These are phyloP conservation scores for Varanus komodoensis DNA, from an alignment of 2,113 vertebrate genomes.

Conservation along the genomic window DNA sequence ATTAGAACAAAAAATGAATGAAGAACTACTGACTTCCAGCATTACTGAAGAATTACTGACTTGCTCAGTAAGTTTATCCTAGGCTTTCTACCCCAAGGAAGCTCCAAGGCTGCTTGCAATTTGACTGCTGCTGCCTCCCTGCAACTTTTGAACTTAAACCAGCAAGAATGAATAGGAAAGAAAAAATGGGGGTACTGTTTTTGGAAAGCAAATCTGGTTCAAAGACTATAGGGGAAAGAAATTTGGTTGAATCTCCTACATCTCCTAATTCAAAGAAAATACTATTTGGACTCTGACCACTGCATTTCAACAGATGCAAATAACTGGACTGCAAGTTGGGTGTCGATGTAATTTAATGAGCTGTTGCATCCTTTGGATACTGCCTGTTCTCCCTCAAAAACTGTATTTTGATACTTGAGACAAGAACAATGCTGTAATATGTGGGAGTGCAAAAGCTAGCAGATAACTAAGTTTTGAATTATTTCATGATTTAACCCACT, in stretches of 20 bases:
- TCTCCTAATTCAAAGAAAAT: neutral
- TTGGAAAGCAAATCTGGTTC: neutral
- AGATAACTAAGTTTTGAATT: neutral
- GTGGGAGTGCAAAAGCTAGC: neutral
- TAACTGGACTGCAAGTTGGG: neutral
- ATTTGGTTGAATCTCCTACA: neutral
- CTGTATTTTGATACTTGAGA: no score
- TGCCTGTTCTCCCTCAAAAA: no score
- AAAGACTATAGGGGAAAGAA: neutral
- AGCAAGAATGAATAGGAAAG: conserved; percentile 5
- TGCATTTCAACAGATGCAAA: neutral
- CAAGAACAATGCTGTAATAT: neutral
- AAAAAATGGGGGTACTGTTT: neutral
- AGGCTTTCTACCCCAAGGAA: neutral
- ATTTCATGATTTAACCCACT: neutral
- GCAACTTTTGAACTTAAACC: conserved; percentile 2
- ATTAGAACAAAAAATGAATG: neutral
- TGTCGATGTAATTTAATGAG: no score
- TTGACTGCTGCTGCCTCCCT: neutral
- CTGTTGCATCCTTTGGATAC: no score
- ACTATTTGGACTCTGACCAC: neutral
- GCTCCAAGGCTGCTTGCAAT: neutral
- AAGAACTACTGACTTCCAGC: no score
- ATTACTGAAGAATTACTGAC: neutral
- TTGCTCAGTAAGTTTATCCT: neutral